These are phyloP conservation scores for Doris montereyensis DNA, from an alignment of 2,888 invertebrate genomes.

Conservation along the genomic window DNA sequence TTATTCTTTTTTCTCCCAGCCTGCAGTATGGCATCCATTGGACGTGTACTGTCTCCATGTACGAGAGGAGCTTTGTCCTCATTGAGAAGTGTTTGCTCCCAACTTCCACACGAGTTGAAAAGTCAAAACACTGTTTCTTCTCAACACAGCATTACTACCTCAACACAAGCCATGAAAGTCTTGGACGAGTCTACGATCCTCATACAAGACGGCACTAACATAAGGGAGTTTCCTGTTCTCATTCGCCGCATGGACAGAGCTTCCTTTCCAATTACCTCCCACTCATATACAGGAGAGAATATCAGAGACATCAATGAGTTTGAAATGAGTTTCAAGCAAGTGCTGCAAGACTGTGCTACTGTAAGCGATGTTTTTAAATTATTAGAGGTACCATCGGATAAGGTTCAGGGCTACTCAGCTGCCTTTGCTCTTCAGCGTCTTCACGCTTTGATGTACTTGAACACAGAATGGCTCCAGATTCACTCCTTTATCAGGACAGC, in stretches of 20 bases:
- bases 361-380: slow-evolving; percentile 70
- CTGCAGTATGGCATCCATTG: not conserved
- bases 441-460: slow-evolving; percentile 49
- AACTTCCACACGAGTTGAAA: too few species aligned
- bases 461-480: slow-evolving; percentile 56
- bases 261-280: slow-evolving; percentile 48
- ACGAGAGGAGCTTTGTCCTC: too few species aligned
- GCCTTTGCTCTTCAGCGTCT: slow-evolving; percentile 56
- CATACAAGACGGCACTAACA: slow-evolving; percentile 80
- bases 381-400: slow-evolving; percentile 74
- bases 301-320: slow-evolving; percentile 48
- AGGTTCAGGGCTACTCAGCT: slow-evolving; percentile 71
- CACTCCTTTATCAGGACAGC: slow-evolving; percentile 73
- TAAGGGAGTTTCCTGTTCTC: slow-evolving; percentile 81
- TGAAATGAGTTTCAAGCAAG: slow-evolving; percentile 50
- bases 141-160: not conserved
- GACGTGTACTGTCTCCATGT: too few species aligned
- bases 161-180: slow-evolving; percentile 44
- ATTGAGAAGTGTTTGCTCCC: too few species aligned
- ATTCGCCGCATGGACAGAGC: slow-evolving; percentile 74
- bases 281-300: slow-evolving; percentile 45
- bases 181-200: slow-evolving; percentile 76
- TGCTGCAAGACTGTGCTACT: slow-evolving; percentile 50
- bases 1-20: not conserved
- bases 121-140: too few species aligned